Evolutionary conservation across 1,140 invertebrate genomes (phyloP), one percentile per base, ranked within the genome.

Genomic region (Littorina saxatilis): DNA sequence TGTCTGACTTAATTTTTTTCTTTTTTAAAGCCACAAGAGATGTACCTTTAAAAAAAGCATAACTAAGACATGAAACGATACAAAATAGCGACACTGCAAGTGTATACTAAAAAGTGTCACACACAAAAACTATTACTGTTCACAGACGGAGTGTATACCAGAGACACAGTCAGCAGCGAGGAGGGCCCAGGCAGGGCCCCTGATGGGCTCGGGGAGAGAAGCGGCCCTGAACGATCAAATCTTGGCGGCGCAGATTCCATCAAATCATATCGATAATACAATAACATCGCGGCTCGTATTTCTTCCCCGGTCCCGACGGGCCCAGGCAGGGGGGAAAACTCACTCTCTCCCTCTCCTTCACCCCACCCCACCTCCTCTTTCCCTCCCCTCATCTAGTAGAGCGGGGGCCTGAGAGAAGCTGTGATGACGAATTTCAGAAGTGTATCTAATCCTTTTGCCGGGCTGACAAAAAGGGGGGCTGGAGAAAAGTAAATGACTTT

Each of bases 401-500:
- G 40, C 70, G 13, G 17, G 37, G 23, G 29, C n/a, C n/a, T n/a
- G n/a, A n/a, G n/a, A n/a, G n/a, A n/a, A 20, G 43, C 17, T 37
- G 37, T 50, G 70, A 73, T 73, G 50, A 75, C 39, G 47, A 74
- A 75, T 75, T 75, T 61, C 58, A 75, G 52, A 75, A 81, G 32
- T 63, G 58, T 74, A 61, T 75, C 52, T 81, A 81, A 73, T 80
- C 68, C 47, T 80, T 74, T 74, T 70, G 39, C 40, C 50, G 47
- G 20, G 43, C 79, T 76, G 40, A 47, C 35, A 76, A 81, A 76
- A 75, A 81, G 37, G 52, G 13, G 17, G 50, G 40, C 40, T 23
- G 40, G 52, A 81, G 61, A 75, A 81, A 75, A 66, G 70, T 63
- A 76, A 81, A 81, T 81, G 76, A 75, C 72, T 50, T 81, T 76